phyloP scores from a whole-genome alignment of 37 sponge, comb jelly and placozoan genomes.

The Ianthella basta region DNA sequence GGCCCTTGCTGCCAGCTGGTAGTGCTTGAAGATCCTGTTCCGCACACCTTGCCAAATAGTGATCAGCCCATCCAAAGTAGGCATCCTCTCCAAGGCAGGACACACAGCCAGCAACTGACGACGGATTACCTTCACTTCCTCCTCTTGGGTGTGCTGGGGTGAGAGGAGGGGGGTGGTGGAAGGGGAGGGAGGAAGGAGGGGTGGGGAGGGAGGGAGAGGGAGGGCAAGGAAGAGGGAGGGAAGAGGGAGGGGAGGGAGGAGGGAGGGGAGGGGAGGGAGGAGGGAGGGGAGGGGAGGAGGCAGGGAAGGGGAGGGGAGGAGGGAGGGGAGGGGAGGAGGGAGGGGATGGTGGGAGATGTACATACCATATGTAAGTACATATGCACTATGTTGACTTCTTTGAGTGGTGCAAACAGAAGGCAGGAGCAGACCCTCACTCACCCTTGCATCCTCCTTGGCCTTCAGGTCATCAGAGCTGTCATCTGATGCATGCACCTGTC shows the following conservation, averaged over 20 bases:
- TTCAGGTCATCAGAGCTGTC: slow-evolving; percentile 62
- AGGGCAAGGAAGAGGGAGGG: neutral
- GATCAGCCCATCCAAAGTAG: slow-evolving; percentile 67
- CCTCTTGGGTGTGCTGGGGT: slow-evolving; percentile 49
- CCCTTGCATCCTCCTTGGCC: slow-evolving; percentile 63
- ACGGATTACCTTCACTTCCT: slow-evolving; percentile 70
- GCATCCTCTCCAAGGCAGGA: slow-evolving; percentile 64
- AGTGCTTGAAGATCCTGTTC: slow-evolving; percentile 86
- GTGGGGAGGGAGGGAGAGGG: slow-evolving; percentile 7
- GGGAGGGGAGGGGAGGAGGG: neutral
- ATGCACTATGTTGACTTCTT: no score
- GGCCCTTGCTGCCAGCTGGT: slow-evolving; percentile 85
- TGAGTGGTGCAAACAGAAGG: no score
- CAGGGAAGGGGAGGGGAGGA: no score
- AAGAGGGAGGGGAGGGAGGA: neutral
- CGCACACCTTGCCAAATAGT: slow-evolving; percentile 81
- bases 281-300: no score
- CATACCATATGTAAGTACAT: neutral
- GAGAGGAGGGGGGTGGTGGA: slow-evolving; percentile 28
- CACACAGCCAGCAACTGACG: slow-evolving; percentile 69
- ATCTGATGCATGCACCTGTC: slow-evolving; percentile 80
- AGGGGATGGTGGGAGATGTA: neutral
- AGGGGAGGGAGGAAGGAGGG: neutral
- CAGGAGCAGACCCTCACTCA: neutral
- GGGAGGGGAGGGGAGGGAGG: neutral